Base-by-base conservation (phyloP, 2,113 vertebrate species). In the Rhinoderma darwinii region DNA sequence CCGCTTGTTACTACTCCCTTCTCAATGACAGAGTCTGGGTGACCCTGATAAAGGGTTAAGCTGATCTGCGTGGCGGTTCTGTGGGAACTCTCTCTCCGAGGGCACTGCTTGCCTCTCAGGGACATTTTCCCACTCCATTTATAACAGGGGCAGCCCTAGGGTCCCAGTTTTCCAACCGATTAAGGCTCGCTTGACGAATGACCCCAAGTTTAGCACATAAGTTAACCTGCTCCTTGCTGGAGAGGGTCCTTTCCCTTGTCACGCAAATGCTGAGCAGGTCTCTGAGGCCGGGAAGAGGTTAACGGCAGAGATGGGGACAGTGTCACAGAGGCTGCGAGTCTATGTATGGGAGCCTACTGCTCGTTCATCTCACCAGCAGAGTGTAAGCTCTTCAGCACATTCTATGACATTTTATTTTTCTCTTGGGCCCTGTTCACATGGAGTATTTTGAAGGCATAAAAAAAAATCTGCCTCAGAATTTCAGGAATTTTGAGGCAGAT, bases 41-140 rank as follows among this genome's bases (percentile, higher is more conserved):
- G 89, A 78, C 37, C 83, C 87, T 56, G 90, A 86, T 82, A 88
- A 89, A 87, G 91, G 91, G 91, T 90, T 90, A 88, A 90, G 84
- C 66, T 63, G 0, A 82, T 89, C 88, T 84, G 76, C 18, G 89
- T 89, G 88, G 89, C 86, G 0, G 86, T 89, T 90, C 92, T 93
- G 92, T 94, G 93, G 92, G 93, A 94, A 94, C 90, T 87, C 91
- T 92, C 86, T 92, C 90, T 88, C 89, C 89, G 92, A 92, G 91
- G 90, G 91, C 91, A 92, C 89, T 90, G 90, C 91, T 91, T 91
- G 92, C 91, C 78, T 91, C 90, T 89, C 88, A 4, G 80, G 90
- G 89, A 92, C 90, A 90, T 91, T 92, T 94, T 93, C 93, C 93
- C 92, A 91, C 92, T 94, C 93, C 92, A 92, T 93, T 93, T 93